A percentile compares a stretch with the other conserved stretches of the same genome.
These are phyloP conservation scores for Euphonia xanthogaster DNA, from an alignment of 2,797 vertebrate genomes.

Conservation along the genomic window DNA sequence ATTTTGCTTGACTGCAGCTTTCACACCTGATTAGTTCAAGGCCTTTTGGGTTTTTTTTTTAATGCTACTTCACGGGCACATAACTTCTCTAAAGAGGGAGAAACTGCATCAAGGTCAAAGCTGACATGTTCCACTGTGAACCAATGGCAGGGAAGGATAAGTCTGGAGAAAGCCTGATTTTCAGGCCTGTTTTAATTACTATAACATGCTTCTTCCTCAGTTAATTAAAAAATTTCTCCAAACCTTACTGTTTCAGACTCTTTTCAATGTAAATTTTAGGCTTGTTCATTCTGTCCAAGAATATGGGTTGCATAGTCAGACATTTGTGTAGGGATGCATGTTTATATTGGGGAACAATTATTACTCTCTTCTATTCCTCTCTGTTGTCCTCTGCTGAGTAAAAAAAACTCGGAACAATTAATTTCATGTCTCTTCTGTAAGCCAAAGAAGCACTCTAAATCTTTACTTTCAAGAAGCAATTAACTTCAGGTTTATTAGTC, in stretches of 20 bases:
- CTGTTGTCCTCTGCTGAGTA: constrained; percentile 9
- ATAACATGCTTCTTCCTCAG: neutral
- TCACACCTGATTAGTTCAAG: neutral
- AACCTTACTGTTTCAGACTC: neutral
- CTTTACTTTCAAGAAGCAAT: constrained; percentile 66
- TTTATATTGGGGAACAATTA: neutral
- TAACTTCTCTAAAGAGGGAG: neutral
- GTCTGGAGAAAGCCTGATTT: neutral
- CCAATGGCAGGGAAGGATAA: neutral
- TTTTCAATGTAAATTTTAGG: neutral
- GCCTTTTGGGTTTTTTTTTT: neutral
- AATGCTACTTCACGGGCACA: neutral
- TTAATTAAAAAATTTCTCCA: neutral
- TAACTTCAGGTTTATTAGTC: constrained; percentile 70
- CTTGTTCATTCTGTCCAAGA: neutral
- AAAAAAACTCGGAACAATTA: constrained; percentile 47
- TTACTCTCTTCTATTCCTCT: neutral
- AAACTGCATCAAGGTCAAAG: neutral
- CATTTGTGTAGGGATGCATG: neutral
- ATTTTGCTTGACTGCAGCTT: neutral
- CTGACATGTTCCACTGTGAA: neutral
- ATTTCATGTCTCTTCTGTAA: constrained; percentile 45
- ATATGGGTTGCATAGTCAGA: neutral
- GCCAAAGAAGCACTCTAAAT: constrained; percentile 48
- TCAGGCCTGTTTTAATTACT: neutral